These are phyloP conservation scores for Chondrosia reniformis DNA, from an alignment of 37 sponge, comb jelly and placozoan species.

Conservation along the genomic window DNA sequence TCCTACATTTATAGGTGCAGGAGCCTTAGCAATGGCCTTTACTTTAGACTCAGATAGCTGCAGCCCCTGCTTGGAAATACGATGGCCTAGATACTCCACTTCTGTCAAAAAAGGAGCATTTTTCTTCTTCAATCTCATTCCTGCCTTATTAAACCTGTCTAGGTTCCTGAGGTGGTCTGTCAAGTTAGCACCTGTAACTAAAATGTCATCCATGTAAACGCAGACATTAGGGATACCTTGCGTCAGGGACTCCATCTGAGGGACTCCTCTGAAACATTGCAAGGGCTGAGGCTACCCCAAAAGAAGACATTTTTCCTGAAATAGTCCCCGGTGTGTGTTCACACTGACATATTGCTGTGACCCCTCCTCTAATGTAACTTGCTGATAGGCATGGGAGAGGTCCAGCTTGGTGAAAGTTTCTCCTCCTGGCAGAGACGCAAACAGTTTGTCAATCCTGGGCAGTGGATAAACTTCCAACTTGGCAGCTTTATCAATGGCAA, in stretches of 20 bases:
- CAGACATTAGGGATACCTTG: constrained; percentile 8
- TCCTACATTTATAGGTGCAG: constrained; percentile 6
- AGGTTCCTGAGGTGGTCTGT: constrained; percentile 8
- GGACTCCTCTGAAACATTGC: constrained; percentile 40
- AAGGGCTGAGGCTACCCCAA: constrained; percentile 32
- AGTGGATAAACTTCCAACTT: constrained; percentile 19
- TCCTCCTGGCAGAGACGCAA: constrained; percentile 18
- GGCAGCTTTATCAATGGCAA: constrained; percentile 24
- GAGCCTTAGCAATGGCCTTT: constrained; percentile 23
- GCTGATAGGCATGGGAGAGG: constrained; percentile 19
- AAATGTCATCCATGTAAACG: constrained; percentile 31
- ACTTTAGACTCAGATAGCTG: constrained; percentile 1
- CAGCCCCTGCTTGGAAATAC: constrained; percentile 21
- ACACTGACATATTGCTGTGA: constrained; percentile 1
- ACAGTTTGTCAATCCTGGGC: constrained; percentile 26
- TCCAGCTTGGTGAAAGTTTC: constrained; percentile 36
- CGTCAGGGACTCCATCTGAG: constrained; percentile 32
- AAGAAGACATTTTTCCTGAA: constrained; percentile 22
- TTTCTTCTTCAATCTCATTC: not conserved
- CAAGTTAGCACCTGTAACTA: constrained; percentile 9
- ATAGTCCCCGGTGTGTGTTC: constrained; percentile 36
- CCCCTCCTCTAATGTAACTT: not conserved
- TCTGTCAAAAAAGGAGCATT: not conserved
- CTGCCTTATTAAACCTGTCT: not conserved
- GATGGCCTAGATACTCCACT: constrained; percentile 58